phyloP scores from a whole-genome alignment of 1,140 invertebrate species.

The Nasonia longicornis region DNA sequence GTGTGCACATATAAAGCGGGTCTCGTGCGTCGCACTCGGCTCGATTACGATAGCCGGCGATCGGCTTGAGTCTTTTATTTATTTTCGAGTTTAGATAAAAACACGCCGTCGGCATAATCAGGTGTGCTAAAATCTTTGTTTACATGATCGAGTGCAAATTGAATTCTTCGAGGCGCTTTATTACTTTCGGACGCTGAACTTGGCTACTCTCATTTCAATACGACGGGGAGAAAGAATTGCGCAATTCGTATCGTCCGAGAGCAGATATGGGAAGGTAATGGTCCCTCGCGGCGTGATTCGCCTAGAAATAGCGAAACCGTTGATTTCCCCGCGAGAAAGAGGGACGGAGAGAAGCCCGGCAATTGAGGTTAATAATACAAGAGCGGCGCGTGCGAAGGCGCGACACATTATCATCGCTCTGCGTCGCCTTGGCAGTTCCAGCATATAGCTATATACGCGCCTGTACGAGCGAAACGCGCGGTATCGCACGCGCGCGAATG shows the following conservation, averaged over 20 bases:
- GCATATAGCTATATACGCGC: neutral
- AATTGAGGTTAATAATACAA: slow-evolving; percentile 61
- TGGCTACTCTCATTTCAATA: neutral
- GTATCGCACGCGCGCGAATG: neutral
- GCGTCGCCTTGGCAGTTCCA: slow-evolving; percentile 6
- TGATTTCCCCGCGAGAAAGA: neutral
- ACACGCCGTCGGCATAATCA: neutral
- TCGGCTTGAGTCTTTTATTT: neutral
- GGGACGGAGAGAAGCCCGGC: slow-evolving; percentile 31
- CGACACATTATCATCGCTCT: slow-evolving; percentile 49
- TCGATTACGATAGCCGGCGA: neutral
- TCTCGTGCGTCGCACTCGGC: neutral
- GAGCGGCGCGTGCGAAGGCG: slow-evolving; percentile 40
- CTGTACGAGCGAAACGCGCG: neutral
- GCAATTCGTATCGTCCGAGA: neutral
- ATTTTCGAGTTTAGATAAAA: neutral
- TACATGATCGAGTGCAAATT: neutral
- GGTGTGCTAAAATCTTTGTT: neutral
- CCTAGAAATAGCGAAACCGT: slow-evolving; percentile 37
- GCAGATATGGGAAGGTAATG: neutral
- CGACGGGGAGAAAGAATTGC: neutral
- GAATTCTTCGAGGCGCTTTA: neutral
- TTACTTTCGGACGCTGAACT: neutral
- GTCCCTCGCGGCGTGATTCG: slow-evolving; percentile 1
- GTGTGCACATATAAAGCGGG: neutral